A percentile compares a stretch with the other conserved stretches of the same genome.
Evolutionary conservation across 92 coral and sea anemone genomes (phyloP).

Genomic region (Heliopora coerulea): DNA sequence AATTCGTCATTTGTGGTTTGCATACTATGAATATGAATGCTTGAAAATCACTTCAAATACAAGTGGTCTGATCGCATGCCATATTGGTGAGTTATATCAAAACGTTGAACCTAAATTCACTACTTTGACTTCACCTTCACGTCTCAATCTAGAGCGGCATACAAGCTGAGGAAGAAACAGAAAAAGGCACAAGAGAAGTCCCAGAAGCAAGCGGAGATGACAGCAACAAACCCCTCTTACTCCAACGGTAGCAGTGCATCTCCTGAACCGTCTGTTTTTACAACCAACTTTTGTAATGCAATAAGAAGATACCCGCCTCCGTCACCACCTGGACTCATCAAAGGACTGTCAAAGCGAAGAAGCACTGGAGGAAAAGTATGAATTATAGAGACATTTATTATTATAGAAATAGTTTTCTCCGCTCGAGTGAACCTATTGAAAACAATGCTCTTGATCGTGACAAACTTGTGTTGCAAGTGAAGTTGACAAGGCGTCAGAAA

Average conservation of each 20-base stretch:
- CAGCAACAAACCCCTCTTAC: conserved; percentile 44
- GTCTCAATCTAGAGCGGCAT: conserved; percentile 76
- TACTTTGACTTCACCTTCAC: neutral
- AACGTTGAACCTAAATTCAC: too few relatives aligned
- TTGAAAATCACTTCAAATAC: too few relatives aligned
- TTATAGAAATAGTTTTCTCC: too few relatives aligned
- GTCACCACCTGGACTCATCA: conserved; percentile 88
- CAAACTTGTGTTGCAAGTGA: neutral
- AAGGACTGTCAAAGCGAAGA: conserved; percentile 64
- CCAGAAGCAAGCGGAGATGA: conserved; percentile 60
- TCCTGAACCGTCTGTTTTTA: conserved; percentile 74
- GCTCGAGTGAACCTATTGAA: neutral
- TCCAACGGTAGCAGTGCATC: conserved; percentile 2
- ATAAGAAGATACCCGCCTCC: conserved; percentile 80
- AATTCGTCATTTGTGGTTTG: too few relatives aligned
- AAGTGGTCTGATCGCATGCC: too few relatives aligned
- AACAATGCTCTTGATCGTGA: neutral
- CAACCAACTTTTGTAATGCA: conserved; percentile 84
- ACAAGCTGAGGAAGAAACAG: conserved; percentile 81
- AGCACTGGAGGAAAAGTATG: conserved; percentile 93
- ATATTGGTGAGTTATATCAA: too few relatives aligned
- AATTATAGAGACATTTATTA: neutral
- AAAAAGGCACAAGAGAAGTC: conserved; percentile 57
- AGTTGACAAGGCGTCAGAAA: neutral
- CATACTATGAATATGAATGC: too few relatives aligned